Percentiles rank a stretch among this genome's conserved stretches.
Conservation (phyloP, 2,113 vertebrate species). For the Oncorhynchus masou region DNA sequence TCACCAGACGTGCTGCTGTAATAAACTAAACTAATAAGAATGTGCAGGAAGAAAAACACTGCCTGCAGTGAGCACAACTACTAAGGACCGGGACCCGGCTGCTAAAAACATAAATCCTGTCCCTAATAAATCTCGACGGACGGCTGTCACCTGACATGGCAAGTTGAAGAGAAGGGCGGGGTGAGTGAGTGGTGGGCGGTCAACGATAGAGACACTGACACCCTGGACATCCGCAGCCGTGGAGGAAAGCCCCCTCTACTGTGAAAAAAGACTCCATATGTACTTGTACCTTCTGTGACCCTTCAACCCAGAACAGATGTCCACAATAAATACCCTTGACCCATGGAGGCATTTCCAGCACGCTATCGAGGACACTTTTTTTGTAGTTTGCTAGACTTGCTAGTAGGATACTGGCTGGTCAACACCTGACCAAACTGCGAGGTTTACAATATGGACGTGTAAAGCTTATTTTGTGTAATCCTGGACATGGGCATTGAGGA, state of each 20-base stretch:
- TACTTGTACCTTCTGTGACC: conserved; percentile 75
- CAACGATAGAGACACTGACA: conserved; percentile 61
- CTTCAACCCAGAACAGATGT: conserved; percentile 92
- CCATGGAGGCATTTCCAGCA: conserved; percentile 72
- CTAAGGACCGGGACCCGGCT: conserved; percentile 45
- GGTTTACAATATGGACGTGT: conserved; percentile 64
- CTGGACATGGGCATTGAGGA: conserved; percentile 65
- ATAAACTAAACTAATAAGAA: conserved; percentile 84
- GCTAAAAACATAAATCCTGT: conserved; percentile 77
- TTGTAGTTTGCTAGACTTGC: conserved; percentile 33
- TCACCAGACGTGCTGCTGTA: conserved; percentile 83
- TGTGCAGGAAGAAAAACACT: conserved; percentile 79
- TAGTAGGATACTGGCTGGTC: conserved; percentile 61
- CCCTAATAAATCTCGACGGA: conserved; percentile 78
- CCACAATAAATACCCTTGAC: conserved; percentile 83
- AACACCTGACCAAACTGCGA: conserved; percentile 92
- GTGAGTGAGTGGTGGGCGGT: conserved; percentile 51
- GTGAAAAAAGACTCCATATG: conserved; percentile 83
- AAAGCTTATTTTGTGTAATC: conserved; percentile 73
- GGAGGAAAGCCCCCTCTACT: conserved; percentile 79
- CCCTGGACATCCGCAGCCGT: conserved; percentile 71
- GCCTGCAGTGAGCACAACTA: conserved; percentile 65
- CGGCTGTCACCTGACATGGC: conserved; percentile 73
- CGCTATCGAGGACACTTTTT: conserved; percentile 69
- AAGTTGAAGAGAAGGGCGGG: conserved; percentile 61